phyloP scores from a whole-genome alignment of 2,888 invertebrate genomes.

The Seladonia tumulorum region DNA sequence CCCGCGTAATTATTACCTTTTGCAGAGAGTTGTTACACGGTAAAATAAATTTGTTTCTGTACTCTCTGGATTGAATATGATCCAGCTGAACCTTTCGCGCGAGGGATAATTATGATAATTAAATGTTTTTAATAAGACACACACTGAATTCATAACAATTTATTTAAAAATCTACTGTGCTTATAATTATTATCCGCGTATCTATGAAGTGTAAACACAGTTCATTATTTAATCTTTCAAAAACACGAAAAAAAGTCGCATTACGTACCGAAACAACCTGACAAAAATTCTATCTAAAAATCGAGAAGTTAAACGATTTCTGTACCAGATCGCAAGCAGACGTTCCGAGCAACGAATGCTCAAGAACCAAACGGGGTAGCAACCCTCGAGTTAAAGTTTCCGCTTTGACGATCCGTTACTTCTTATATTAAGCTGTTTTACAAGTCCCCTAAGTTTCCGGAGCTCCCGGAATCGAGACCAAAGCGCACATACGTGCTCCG shows the following conservation, averaged over 20 bases:
- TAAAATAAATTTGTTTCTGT: neutral
- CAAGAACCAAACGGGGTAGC: neutral
- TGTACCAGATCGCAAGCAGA: neutral
- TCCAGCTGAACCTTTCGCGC: neutral
- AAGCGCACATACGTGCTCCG: neutral
- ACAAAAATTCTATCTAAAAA: too few species aligned
- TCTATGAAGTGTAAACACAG: neutral
- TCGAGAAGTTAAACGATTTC: too few species aligned
- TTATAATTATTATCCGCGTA: too few species aligned
- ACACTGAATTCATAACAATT: neutral
- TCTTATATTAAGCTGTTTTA: neutral
- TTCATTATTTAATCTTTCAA: neutral
- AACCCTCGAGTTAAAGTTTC: neutral
- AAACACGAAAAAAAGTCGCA: neutral
- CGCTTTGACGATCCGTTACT: neutral
- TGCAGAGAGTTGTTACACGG: neutral
- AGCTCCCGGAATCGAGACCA: neutral
- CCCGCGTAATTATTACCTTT: neutral
- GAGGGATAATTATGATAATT: neutral
- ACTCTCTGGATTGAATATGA: neutral
- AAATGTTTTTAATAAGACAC: neutral
- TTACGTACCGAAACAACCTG: neutral
- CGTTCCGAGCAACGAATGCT: neutral
- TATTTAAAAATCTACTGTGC: neutral
- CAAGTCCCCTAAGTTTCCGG: neutral